A percentile compares a stretch with the other conserved stretches of the same genome.
Conservation (phyloP, 2,888 invertebrate genomes). For the Drosophila ezoana region DNA sequence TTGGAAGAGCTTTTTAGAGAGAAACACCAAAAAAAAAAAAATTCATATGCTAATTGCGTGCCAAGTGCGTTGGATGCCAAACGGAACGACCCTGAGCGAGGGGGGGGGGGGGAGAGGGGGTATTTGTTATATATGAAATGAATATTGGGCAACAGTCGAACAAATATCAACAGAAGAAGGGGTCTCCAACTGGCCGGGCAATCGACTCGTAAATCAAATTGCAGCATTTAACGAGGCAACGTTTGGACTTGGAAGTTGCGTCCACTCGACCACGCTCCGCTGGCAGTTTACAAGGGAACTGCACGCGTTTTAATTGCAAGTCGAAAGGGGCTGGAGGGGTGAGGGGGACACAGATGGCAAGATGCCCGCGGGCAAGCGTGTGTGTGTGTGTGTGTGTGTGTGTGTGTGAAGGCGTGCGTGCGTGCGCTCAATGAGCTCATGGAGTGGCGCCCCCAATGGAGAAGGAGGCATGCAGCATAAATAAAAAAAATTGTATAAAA, state of each 20-base stretch:
- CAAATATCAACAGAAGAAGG: constrained; percentile 11
- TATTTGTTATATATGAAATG: constrained; percentile 35
- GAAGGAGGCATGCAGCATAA: constrained; percentile 37
- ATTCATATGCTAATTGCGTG: constrained; percentile 73
- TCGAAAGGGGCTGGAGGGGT: background rate
- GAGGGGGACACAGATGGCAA: constrained; percentile 10
- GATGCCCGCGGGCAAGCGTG: constrained; percentile 18
- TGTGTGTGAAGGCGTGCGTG: constrained; percentile 32
- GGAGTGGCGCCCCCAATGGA: constrained; percentile 43
- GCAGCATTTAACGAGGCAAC: constrained; percentile 52
- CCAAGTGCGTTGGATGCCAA: constrained; percentile 58
- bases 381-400: constrained; percentile 3
- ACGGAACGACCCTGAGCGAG: constrained; percentile 67
- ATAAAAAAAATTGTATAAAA: constrained; percentile 24
- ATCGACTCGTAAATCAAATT: constrained; percentile 64
- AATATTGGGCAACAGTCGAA: constrained; percentile 48
- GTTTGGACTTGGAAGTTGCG: constrained; percentile 35
- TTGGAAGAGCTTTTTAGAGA: constrained; percentile 38
- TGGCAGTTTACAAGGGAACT: constrained; percentile 61
- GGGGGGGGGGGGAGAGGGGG: constrained; percentile 2
- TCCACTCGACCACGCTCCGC: constrained; percentile 49
- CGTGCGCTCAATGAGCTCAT: constrained; percentile 55
- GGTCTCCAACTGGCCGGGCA: constrained; percentile 18
- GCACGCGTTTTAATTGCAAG: constrained; percentile 66
- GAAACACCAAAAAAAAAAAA: constrained; percentile 32